These are phyloP conservation scores for Andrena haemorrhoa DNA, from an alignment of 2,888 invertebrate species.

Conservation along the genomic window DNA sequence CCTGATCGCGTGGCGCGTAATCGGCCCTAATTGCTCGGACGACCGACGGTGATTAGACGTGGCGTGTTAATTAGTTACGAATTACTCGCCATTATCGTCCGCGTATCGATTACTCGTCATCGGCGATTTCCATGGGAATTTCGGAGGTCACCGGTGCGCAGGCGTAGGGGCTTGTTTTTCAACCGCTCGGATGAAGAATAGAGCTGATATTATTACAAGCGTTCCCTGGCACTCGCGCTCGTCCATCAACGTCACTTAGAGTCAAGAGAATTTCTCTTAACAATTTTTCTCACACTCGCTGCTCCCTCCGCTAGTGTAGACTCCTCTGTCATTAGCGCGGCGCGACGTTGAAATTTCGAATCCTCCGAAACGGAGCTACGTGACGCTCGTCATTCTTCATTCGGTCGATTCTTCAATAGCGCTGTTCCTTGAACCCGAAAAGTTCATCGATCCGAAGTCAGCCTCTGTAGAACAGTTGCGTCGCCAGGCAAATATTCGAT, in stretches of 20 bases:
- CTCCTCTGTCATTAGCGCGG: not conserved
- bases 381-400: not conserved
- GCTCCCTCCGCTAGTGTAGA: not conserved
- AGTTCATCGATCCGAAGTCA: not conserved
- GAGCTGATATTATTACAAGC: slow-evolving; percentile 62
- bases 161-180: slow-evolving; percentile 24
- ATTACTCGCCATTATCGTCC: not conserved
- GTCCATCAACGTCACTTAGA: slow-evolving; percentile 71
- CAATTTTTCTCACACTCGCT: slow-evolving; percentile 60
- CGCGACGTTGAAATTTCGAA: not conserved
- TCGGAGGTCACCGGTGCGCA: not conserved
- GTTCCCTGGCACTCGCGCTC: slow-evolving; percentile 51
- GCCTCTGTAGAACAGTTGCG: not conserved
- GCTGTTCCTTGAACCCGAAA: not conserved
- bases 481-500: not conserved
- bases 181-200: slow-evolving; percentile 34
- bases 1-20: slow-evolving; percentile 27
- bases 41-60: not conserved
- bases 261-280: slow-evolving; percentile 67
- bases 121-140: not conserved
- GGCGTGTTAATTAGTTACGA: slow-evolving; percentile 21
- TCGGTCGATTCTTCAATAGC: not conserved
- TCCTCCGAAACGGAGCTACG: not conserved
- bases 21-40: slow-evolving; percentile 32
- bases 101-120: not conserved